Conservation (phyloP, 2,113 vertebrate genomes). For the Parus major region DNA sequence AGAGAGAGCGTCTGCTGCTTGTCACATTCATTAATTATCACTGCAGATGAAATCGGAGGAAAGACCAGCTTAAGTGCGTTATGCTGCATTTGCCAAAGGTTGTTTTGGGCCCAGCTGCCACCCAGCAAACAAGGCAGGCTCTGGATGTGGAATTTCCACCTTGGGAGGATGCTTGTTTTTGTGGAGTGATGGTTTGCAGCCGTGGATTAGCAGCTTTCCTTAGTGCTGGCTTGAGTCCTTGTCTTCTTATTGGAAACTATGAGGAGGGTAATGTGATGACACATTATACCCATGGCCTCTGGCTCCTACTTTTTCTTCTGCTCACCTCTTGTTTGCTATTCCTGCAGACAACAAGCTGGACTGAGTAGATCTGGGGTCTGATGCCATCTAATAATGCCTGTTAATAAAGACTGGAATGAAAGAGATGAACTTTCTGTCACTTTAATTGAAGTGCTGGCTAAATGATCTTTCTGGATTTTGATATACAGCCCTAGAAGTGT, state of each 20-base stretch:
- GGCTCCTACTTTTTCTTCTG: background rate
- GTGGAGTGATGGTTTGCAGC: background rate
- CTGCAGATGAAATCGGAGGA: background rate
- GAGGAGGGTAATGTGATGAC: background rate
- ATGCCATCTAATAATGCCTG: background rate
- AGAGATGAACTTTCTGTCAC: background rate
- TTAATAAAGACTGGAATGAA: background rate
- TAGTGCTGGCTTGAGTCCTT: background rate
- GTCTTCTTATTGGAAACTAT: background rate
- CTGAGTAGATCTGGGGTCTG: background rate
- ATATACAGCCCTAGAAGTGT: background rate
- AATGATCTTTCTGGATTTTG: background rate
- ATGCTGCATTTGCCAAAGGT: background rate
- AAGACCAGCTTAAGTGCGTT: background rate
- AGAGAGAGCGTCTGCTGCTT: slow-evolving; percentile 36
- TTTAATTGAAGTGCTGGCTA: background rate
- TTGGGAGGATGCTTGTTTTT: fast-evolving
- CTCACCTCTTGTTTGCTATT: background rate
- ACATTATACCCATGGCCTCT: background rate
- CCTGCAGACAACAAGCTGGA: background rate
- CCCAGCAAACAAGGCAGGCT: background rate
- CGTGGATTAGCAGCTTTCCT: background rate
- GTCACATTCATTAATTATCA: slow-evolving; percentile 53
- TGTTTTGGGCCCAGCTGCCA: background rate
- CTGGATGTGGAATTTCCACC: background rate